Conservation (phyloP, 2,113 vertebrate species). For the Hyperopisus bebe region DNA sequence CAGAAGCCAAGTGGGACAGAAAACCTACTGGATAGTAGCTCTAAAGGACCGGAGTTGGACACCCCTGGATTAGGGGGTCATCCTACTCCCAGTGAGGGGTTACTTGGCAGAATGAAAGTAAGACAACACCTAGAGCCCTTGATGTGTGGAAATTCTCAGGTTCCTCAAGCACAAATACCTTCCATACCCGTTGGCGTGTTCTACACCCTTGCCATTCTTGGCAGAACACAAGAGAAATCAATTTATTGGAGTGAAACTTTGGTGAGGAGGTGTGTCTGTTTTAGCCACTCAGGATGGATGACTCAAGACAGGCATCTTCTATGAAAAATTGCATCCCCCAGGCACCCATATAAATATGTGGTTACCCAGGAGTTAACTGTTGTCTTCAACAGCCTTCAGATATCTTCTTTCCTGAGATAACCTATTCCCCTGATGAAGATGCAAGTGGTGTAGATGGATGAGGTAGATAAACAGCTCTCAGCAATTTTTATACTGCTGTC, state of each 20-base stretch:
- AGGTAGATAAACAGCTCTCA: neutral
- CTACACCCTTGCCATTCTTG: neutral
- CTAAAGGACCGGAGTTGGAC: too few species aligned
- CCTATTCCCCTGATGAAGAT: neutral
- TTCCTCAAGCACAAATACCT: neutral
- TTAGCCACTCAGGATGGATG: neutral
- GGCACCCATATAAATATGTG: neutral
- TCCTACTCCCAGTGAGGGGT: neutral
- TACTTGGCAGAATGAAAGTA: neutral
- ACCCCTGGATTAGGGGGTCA: neutral
- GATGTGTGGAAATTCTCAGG: neutral
- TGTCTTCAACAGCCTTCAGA: neutral
- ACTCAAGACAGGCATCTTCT: neutral
- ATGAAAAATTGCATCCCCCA: neutral
- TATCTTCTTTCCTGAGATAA: neutral
- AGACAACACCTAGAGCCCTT: neutral
- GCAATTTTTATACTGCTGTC: neutral
- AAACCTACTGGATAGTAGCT: too few species aligned
- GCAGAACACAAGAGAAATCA: neutral
- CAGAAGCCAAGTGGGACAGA: too few species aligned
- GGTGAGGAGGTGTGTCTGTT: neutral
- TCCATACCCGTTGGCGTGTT: neutral
- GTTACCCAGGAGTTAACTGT: neutral
- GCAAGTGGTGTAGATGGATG: neutral
- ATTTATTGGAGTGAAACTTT: neutral